Evolutionary conservation across 1,140 invertebrate genomes (phyloP).

Genomic region (Lucilia sericata): DNA sequence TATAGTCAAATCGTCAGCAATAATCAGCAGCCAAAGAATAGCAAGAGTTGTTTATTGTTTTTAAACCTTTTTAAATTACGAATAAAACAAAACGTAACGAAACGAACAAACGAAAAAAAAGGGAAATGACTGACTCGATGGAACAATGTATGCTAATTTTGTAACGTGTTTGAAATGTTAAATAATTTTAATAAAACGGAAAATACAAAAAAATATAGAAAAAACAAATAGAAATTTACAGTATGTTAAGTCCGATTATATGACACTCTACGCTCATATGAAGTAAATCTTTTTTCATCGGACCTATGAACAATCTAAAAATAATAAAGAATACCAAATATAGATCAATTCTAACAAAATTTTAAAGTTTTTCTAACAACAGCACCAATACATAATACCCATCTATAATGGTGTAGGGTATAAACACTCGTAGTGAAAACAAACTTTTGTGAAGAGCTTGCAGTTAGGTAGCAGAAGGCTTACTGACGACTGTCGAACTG

Average conservation of each 20-base stretch:
- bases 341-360: too few relatives aligned
- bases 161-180: conserved; percentile 18
- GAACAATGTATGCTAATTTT: conserved; percentile 14
- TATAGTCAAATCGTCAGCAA: background rate
- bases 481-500: background rate
- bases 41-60: conserved; percentile 11
- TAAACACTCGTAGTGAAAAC: background rate
- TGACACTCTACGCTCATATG: too few relatives aligned
- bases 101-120: background rate
- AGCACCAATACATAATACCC: background rate
- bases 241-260: too few relatives aligned
- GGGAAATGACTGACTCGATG: background rate
- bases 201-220: background rate
- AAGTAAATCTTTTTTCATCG: too few relatives aligned
- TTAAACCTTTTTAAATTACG: background rate
- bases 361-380: too few relatives aligned
- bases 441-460: background rate
- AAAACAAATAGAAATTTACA: background rate
- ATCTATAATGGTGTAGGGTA: background rate
- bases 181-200: background rate
- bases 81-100: background rate
- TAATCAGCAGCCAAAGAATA: background rate
- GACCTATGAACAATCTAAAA: too few relatives aligned
- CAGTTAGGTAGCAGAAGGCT: background rate
- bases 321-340: too few relatives aligned